Percentiles rank a stretch among this genome's conserved stretches.
Conservation (phyloP, 2,113 vertebrate species). For the Fregetta grallaria region DNA sequence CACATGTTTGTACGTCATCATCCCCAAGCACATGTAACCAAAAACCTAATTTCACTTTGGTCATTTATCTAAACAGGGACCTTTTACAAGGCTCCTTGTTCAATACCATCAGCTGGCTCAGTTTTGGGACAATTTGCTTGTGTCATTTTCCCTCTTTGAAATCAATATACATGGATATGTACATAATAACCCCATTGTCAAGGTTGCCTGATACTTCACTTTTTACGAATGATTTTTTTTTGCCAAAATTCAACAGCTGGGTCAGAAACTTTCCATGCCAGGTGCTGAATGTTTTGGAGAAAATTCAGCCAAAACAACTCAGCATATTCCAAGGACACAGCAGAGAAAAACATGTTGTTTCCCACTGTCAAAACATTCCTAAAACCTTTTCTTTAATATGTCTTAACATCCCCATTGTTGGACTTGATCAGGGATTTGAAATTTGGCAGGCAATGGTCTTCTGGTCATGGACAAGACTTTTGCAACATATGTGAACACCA, state of each 20-base stretch:
- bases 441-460: background rate
- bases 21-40: background rate
- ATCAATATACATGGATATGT: background rate
- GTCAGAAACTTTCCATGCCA: constrained; percentile 21
- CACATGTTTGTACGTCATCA: background rate
- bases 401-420: constrained; percentile 8
- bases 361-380: constrained; percentile 48
- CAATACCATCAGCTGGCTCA: background rate
- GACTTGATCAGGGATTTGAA: constrained; percentile 45
- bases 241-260: background rate
- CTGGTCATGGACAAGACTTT: constrained; percentile 25
- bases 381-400: constrained; percentile 30
- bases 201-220: background rate
- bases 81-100: background rate
- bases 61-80: background rate
- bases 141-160: background rate
- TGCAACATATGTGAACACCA: constrained; percentile 25
- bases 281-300: constrained; percentile 28
- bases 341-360: constrained; percentile 42
- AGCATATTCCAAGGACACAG: background rate
- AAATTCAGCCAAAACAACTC: constrained; percentile 33
- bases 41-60: background rate
- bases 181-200: background rate
- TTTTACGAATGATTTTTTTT: background rate
- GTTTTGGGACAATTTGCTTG: background rate